These are phyloP conservation scores for Eulemur macaco DNA, from an alignment of 2,113 vertebrate genomes.

Conservation along the genomic window DNA sequence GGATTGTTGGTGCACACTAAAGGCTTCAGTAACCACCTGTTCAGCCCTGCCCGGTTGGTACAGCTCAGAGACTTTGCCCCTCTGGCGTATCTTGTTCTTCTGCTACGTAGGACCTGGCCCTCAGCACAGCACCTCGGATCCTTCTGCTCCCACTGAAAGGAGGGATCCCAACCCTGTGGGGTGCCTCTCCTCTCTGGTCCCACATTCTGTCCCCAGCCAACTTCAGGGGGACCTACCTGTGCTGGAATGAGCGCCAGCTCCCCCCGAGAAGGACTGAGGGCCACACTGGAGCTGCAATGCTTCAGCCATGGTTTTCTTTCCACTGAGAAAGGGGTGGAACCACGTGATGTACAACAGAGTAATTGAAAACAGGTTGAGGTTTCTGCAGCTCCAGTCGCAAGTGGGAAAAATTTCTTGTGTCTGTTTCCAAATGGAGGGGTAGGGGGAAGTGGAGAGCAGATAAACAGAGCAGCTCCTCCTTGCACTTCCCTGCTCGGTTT, in stretches of 20 bases:
- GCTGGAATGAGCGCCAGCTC: constrained; percentile 1
- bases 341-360: neutral
- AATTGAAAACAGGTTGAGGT: neutral
- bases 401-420: neutral
- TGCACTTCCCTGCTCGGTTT: neutral
- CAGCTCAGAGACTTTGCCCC: neutral
- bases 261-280: neutral
- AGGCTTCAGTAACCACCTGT: neutral
- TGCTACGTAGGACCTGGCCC: neutral
- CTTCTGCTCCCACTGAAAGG: neutral
- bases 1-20: neutral
- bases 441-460: neutral
- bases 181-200: neutral
- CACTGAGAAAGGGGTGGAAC: neutral
- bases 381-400: neutral
- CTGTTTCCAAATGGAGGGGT: neutral
- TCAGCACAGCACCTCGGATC: neutral
- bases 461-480: neutral
- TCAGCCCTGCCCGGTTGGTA: neutral
- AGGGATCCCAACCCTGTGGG: neutral
- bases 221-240: neutral
- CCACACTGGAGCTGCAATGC: neutral
- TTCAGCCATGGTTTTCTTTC: neutral
- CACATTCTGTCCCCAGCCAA: neutral
- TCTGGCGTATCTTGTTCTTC: neutral